These are phyloP conservation scores for Cephus sareptanus DNA, from an alignment of 2,888 invertebrate species.

Conservation along the genomic window DNA sequence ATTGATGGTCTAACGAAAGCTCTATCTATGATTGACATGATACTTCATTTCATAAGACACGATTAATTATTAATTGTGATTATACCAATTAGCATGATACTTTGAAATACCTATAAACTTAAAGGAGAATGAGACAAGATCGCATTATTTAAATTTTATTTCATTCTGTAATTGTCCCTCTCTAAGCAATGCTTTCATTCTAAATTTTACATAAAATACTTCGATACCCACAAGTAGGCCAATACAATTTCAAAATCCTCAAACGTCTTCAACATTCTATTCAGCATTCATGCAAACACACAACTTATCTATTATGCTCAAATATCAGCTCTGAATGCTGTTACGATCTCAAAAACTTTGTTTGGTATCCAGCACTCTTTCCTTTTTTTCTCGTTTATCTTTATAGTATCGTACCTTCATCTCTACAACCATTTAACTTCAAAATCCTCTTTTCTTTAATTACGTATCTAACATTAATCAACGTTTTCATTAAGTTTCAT, in stretches of 20 bases:
- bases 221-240: not conserved
- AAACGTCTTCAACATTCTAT: not conserved
- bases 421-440: not conserved
- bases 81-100: not conserved
- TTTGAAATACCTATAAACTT: not conserved
- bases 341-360: not conserved
- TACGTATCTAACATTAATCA: not conserved
- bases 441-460: not conserved
- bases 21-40: not conserved
- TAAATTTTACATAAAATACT: not conserved
- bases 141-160: not conserved
- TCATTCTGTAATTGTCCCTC: not conserved
- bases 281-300: not conserved
- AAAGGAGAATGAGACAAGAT: not conserved
- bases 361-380: slow-evolving; percentile 4
- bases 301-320: not conserved
- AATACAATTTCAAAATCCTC: not conserved
- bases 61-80: not conserved
- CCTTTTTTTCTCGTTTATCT: not conserved
- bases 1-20: not conserved
- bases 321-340: not conserved
- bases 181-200: not conserved
- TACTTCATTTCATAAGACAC: not conserved
- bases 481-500: not conserved
- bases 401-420: not conserved